Conservation (phyloP, 2,113 vertebrate species). For the Phalacrocorax carbo region DNA sequence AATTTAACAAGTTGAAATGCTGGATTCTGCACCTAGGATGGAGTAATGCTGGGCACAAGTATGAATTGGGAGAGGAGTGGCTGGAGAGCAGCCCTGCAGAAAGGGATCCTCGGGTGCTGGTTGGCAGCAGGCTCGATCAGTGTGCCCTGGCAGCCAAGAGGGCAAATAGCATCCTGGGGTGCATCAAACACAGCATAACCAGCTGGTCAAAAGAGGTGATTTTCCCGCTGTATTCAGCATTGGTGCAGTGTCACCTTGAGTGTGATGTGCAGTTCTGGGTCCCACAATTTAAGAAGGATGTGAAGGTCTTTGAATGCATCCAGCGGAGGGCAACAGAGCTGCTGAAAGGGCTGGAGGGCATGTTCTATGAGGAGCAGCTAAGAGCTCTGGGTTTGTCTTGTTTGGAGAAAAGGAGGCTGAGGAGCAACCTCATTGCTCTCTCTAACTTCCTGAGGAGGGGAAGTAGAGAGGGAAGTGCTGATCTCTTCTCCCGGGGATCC, state of each 20-base stretch:
- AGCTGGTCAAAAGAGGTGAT: not conserved
- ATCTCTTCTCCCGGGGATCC: not conserved
- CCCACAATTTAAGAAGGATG: not conserved
- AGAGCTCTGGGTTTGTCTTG: not conserved
- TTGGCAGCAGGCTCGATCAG: not conserved
- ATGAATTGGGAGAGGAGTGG: not conserved
- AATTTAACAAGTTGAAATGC: not conserved
- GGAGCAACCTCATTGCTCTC: not conserved
- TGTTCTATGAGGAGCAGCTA: not conserved
- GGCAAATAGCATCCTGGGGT: not conserved
- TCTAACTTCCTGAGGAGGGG: not conserved
- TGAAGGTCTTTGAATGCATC: not conserved
- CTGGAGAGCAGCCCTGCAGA: not conserved
- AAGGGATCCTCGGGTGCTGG: not conserved
- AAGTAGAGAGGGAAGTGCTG: not conserved
- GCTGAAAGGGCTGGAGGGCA: not conserved
- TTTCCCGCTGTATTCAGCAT: rapidly evolving
- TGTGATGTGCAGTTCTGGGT: not conserved
- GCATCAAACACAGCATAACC: not conserved
- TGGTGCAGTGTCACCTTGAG: not conserved
- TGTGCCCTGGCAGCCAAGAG: not conserved
- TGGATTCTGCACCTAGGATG: not conserved
- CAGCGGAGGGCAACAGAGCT: not conserved
- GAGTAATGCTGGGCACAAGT: not conserved
- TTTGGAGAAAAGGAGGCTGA: not conserved